phyloP scores from a whole-genome alignment of 1,140 invertebrate species.

The Caerostris extrusa region DNA sequence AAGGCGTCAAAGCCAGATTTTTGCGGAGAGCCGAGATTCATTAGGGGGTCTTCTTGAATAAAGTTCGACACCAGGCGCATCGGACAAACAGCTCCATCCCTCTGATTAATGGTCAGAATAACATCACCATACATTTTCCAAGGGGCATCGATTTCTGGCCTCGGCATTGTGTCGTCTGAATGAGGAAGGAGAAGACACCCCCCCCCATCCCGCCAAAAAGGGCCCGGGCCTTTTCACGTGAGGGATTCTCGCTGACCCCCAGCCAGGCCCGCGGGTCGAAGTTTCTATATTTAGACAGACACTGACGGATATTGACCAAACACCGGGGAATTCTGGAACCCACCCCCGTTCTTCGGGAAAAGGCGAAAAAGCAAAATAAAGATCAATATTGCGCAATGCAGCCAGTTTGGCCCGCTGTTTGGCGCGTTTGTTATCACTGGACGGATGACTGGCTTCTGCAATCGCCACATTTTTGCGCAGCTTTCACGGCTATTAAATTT shows the following conservation, averaged over 20 bases:
- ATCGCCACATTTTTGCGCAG: conserved; percentile 74
- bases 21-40: conserved; percentile 58
- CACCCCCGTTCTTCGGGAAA: not conserved
- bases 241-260: conserved; percentile 56
- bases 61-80: conserved; percentile 63
- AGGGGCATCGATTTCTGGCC: conserved; percentile 53
- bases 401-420: conserved; percentile 56
- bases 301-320: conserved; percentile 76
- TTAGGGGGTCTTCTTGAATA: conserved; percentile 63
- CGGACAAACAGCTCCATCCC: conserved; percentile 67
- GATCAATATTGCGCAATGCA: conserved; percentile 77
- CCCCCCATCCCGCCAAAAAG: not conserved
- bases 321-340: conserved; percentile 46
- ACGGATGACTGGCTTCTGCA: conserved; percentile 51
- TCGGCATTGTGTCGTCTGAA: conserved; percentile 72
- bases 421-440: conserved; percentile 74
- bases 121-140: conserved; percentile 76
- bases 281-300: conserved; percentile 77
- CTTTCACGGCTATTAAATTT: conserved; percentile 77
- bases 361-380: conserved; percentile 62
- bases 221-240: conserved; percentile 5
- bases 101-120: conserved; percentile 75
- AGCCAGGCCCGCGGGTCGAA: conserved; percentile 43
- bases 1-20: conserved; percentile 69
- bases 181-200: conserved; percentile 40